Evolutionary conservation across 30 jellyfish, hydroid and myxozoan species (phyloP).

Genomic region (Hydra vulgaris): DNA sequence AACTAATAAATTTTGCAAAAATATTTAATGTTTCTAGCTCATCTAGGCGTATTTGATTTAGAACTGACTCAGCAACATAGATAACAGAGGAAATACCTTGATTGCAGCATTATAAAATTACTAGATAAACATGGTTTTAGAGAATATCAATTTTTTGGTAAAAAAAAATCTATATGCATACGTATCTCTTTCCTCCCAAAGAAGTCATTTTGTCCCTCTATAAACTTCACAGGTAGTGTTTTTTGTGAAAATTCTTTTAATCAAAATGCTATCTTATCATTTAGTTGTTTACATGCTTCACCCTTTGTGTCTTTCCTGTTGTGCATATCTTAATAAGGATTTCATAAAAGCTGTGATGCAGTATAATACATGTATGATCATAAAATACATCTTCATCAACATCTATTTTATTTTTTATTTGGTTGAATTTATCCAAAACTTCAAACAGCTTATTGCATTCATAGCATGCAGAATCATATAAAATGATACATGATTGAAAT

Average conservation of each 20-base stretch:
- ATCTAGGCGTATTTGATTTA: neutral
- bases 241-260: neutral
- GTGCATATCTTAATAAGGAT: neutral
- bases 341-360: neutral
- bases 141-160: neutral
- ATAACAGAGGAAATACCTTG: neutral
- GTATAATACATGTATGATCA: neutral
- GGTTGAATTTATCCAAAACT: neutral
- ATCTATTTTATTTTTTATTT: neutral
- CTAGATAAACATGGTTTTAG: neutral
- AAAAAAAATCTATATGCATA: neutral
- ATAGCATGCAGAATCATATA: neutral
- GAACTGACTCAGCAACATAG: constrained; percentile 3
- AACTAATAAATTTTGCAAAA: neutral
- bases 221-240: constrained; percentile 5
- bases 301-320: neutral
- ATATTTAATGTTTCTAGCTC: neutral
- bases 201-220: neutral
- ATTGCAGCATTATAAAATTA: constrained; percentile 2
- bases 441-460: neutral
- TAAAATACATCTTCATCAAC: constrained; percentile 1
- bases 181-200: constrained; percentile 13
- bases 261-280: constrained; percentile 1
- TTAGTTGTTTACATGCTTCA: constrained; percentile 2
- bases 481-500: constrained; percentile 1